Conservation (phyloP, 1,140 invertebrate species). For the Trypoxylus dichotomus region DNA sequence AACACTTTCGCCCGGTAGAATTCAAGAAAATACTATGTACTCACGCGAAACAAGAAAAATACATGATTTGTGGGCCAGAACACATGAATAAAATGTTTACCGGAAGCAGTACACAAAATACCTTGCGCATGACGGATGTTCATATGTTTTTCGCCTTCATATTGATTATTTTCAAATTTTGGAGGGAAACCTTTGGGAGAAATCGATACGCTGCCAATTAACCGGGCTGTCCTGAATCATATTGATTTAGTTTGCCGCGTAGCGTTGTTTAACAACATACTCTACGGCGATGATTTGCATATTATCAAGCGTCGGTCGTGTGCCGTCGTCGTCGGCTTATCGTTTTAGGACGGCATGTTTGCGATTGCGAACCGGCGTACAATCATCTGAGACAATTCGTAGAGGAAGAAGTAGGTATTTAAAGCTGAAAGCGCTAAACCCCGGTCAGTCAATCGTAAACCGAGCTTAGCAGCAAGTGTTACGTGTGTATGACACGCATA, state of each 20-base stretch:
- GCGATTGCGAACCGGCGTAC: background rate
- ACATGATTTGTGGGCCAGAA: constrained; percentile 28
- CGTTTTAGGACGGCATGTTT: background rate
- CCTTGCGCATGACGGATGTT: constrained; percentile 42
- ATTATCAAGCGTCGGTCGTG: constrained; percentile 1
- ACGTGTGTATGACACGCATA: background rate
- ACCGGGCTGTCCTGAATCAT: background rate
- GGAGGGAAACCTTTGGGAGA: constrained; percentile 16
- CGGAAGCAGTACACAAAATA: constrained; percentile 40
- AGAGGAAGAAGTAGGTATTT: constrained; percentile 26
- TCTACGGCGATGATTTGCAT: background rate
- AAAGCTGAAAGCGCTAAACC: background rate
- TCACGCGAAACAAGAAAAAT: constrained; percentile 33
- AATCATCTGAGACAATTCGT: background rate
- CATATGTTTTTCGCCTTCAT: constrained; percentile 28
- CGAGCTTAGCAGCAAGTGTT: background rate
- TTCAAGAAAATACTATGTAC: constrained; percentile 29
- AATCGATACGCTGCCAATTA: background rate
- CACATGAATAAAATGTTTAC: constrained; percentile 44
- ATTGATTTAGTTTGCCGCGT: background rate
- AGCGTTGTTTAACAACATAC: background rate
- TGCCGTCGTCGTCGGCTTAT: background rate
- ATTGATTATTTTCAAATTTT: constrained; percentile 33
- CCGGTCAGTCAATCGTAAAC: background rate
- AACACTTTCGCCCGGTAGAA: background rate